These are phyloP conservation scores for Neoarius graeffei DNA, from an alignment of 2,113 vertebrate species.

Conservation along the genomic window DNA sequence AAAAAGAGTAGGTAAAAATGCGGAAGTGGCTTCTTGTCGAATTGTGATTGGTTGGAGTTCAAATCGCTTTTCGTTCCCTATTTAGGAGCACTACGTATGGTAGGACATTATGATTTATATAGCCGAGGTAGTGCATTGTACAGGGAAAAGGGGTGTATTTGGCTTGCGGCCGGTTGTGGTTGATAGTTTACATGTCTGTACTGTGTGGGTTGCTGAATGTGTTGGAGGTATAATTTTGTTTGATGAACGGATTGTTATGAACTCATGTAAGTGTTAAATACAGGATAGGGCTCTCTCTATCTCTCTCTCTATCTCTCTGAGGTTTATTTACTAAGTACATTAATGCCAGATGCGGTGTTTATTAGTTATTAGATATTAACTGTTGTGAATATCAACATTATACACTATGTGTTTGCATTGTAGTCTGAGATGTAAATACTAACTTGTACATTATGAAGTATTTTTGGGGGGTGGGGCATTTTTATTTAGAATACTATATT, in stretches of 20 bases:
- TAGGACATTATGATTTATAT: neutral
- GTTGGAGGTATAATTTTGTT: neutral
- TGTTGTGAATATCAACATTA: too few species aligned
- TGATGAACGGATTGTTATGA: neutral
- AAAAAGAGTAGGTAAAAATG: neutral
- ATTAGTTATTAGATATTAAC: too few species aligned
- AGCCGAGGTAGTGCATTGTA: neutral
- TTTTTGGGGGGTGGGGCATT: too few species aligned
- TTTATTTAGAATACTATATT: too few species aligned
- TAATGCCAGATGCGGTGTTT: too few species aligned
- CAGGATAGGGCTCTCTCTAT: neutral
- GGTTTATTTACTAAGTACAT: too few species aligned
- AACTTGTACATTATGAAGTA: too few species aligned
- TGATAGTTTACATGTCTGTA: neutral
- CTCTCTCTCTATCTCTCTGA: too few species aligned
- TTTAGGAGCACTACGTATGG: neutral
- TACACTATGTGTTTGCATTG: too few species aligned
- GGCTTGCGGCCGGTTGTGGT: neutral
- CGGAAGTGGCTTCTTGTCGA: slow-evolving; percentile 5
- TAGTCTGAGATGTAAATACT: too few species aligned
- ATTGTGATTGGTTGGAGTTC: neutral
- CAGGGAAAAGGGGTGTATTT: neutral
- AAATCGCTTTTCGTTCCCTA: neutral
- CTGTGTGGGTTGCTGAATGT: neutral
- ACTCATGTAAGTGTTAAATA: slow-evolving; percentile 21